phyloP scores from a whole-genome alignment of 2,113 vertebrate genomes.

The Lampris incognitus region DNA sequence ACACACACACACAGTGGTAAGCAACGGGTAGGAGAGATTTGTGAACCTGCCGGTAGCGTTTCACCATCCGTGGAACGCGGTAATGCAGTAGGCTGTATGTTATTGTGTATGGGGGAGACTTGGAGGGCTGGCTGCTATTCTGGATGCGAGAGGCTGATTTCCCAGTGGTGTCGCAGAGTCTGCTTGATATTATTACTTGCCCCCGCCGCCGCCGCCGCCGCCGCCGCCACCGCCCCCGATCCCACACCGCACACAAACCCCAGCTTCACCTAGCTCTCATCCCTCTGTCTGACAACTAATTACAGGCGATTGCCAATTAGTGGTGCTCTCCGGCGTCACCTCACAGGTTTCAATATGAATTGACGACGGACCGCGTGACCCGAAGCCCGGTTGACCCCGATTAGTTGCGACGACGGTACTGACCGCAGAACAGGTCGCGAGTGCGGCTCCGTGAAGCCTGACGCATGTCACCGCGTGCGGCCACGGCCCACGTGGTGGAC shows the following conservation, averaged over 20 bases:
- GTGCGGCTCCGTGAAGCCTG: neutral
- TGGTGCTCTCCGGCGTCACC: neutral
- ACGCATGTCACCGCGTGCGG: neutral
- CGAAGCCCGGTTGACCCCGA: neutral
- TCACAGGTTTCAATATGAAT: conserved; percentile 5
- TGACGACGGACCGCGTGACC: conserved; percentile 3
- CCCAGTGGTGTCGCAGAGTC: conserved; percentile 53
- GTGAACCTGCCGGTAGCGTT: conserved; percentile 1
- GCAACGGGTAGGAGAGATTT: neutral
- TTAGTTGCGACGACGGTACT: conserved; percentile 10
- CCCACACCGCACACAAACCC: neutral
- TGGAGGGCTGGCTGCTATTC: conserved; percentile 1
- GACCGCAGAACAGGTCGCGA: neutral
- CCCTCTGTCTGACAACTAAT: conserved; percentile 20
- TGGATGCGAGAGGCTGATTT: conserved; percentile 59
- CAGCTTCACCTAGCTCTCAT: conserved; percentile 21
- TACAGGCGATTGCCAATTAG: conserved; percentile 23
- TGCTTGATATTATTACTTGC: conserved; percentile 36
- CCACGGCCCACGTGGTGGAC: too few species aligned
- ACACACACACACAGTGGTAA: neutral
- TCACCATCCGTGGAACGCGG: conserved; percentile 1
- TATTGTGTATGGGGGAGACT: conserved; percentile 44
- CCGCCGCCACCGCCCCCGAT: conserved; percentile 6
- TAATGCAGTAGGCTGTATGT: neutral
- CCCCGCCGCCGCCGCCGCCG: neutral